Conservation (phyloP, 2,113 vertebrate genomes). For the Corythornis cristatus region DNA sequence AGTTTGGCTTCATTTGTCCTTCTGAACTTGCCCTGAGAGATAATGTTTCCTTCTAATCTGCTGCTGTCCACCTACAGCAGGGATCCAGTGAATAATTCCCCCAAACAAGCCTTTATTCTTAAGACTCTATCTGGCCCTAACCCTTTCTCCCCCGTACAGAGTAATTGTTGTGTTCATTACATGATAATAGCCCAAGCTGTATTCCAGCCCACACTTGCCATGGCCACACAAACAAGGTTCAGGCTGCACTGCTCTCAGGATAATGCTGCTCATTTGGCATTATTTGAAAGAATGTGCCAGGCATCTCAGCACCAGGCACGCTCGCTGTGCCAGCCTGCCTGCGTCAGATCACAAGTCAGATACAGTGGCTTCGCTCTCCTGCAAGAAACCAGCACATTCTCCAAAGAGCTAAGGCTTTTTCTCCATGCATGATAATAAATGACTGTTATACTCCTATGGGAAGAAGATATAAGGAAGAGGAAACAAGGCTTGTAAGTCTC, state of each 20-base stretch:
- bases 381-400: not conserved
- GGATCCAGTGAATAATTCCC: conserved; percentile 77
- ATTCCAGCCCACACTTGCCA: conserved; percentile 61
- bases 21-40: conserved; percentile 82
- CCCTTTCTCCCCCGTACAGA: conserved; percentile 38
- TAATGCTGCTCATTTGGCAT: conserved; percentile 46
- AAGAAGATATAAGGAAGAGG: not conserved
- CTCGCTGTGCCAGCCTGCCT: not conserved
- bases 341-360: not conserved
- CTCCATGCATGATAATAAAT: not conserved
- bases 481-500: not conserved
- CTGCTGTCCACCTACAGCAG: conserved; percentile 81
- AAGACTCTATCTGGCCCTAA: conserved; percentile 26
- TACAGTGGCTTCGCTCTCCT: not conserved
- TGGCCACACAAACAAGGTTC: conserved; percentile 38
- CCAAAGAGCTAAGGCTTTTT: not conserved
- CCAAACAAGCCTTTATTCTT: conserved; percentile 80
- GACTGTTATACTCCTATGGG: not conserved
- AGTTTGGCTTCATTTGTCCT: conserved; percentile 70
- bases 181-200: conserved; percentile 34
- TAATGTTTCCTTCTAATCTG: conserved; percentile 87
- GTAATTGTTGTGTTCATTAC: conserved; percentile 55
- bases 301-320: not conserved
- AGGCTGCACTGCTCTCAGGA: not conserved
- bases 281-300: conserved; percentile 24